Percentiles rank a stretch among this genome's conserved stretches.
These are phyloP conservation scores for Cartodere bifasciata DNA, from an alignment of 2,888 invertebrate species.

Conservation along the genomic window DNA sequence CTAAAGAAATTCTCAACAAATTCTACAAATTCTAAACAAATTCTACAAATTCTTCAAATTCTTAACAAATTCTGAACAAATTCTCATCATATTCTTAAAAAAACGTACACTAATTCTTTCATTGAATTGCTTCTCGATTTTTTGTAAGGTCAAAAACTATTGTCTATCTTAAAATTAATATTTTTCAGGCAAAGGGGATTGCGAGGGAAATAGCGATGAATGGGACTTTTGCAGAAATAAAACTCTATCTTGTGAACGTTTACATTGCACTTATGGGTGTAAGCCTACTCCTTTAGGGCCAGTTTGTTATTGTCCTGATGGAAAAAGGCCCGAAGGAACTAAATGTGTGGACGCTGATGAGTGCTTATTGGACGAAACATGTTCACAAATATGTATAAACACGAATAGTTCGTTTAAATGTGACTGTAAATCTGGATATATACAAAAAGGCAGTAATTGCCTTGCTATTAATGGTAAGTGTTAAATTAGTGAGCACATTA, in stretches of 20 bases:
- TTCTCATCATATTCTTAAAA: too few species aligned
- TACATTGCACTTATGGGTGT: slow-evolving; percentile 45
- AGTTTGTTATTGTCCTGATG: slow-evolving; percentile 61
- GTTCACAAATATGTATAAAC: slow-evolving; percentile 64
- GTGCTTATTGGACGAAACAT: slow-evolving; percentile 55
- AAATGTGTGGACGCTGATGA: slow-evolving; percentile 66
- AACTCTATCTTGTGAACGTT: slow-evolving; percentile 24
- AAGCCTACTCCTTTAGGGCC: slow-evolving; percentile 57
- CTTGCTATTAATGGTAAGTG: slow-evolving; percentile 57
- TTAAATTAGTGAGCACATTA: too few species aligned
- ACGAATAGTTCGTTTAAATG: slow-evolving; percentile 55
- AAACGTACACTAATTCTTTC: too few species aligned
- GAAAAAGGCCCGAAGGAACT: slow-evolving; percentile 48
- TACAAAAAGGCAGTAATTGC: slow-evolving; percentile 46
- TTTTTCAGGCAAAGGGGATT: slow-evolving; percentile 47
- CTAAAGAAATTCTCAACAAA: too few species aligned
- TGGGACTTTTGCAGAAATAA: slow-evolving; percentile 49
- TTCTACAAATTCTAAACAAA: too few species aligned
- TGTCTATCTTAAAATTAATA: too few species aligned
- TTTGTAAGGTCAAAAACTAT: too few species aligned
- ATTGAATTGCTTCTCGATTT: too few species aligned
- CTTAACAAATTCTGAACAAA: too few species aligned
- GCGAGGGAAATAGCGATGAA: slow-evolving; percentile 60
- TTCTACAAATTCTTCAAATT: too few species aligned
- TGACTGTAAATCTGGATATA: slow-evolving; percentile 61